A percentile compares a stretch with the other conserved stretches of the same genome.
Conservation (phyloP, 2,797 vertebrate species). For the Cichlasoma orientale region DNA sequence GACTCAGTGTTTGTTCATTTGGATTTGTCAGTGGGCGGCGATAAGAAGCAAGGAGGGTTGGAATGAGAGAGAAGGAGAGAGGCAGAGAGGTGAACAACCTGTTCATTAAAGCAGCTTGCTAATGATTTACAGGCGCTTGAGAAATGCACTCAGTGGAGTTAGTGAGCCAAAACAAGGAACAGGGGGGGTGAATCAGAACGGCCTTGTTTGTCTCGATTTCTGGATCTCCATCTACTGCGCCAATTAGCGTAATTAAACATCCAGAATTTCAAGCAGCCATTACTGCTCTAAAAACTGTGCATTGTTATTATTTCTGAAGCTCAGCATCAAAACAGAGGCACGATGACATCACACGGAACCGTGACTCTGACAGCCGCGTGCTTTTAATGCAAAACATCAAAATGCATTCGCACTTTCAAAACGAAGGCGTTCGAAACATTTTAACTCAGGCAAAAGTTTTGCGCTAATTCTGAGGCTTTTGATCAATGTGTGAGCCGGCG, state of each 20-base stretch:
- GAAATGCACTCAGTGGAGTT: slow-evolving; percentile 54
- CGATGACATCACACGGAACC: neutral
- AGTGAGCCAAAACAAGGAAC: slow-evolving; percentile 43
- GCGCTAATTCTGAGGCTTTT: no score
- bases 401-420: neutral
- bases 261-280: neutral
- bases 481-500: no score
- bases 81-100: slow-evolving; percentile 32
- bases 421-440: no score
- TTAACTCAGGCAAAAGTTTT: no score
- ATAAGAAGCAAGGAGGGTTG: slow-evolving; percentile 52
- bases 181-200: slow-evolving; percentile 36
- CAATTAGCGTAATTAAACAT: neutral
- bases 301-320: neutral
- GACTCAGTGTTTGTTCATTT: slow-evolving; percentile 78
- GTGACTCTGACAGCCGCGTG: neutral
- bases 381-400: neutral
- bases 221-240: neutral
- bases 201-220: slow-evolving; percentile 20
- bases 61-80: slow-evolving; percentile 5
- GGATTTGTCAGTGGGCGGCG: slow-evolving; percentile 65
- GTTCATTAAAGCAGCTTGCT: slow-evolving; percentile 66
- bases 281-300: neutral
- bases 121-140: slow-evolving; percentile 75
- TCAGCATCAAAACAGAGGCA: neutral